Base-by-base conservation (phyloP, 2,888 invertebrate genomes). In the Callyntrura guangdongensis region DNA sequence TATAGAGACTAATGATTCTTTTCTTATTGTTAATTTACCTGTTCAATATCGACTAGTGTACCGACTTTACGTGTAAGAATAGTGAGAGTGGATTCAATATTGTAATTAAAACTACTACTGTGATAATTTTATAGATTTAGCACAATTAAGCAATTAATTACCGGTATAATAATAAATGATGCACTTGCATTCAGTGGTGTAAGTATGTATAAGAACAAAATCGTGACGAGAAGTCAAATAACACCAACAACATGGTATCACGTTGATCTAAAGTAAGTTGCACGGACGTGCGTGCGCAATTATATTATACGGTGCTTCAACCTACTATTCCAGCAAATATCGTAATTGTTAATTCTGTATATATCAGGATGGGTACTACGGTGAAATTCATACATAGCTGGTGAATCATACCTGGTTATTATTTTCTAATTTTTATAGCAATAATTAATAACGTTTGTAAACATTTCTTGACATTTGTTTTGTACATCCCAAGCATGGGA, bases 101-200 rank as follows among this genome's bases (percentile, higher is more conserved):
- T 2, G 36, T 67, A 25, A 67, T 67, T 12, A n/a, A n/a, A n/a
- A n/a, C n/a, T n/a, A n/a, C n/a, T n/a, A n/a, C n/a, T n/a, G n/a
- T n/a, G 6, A 25, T 11, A 4, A 1, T 67, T 27, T 25, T 67
- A 25, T 4, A 27, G 36, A 69, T 27, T 36, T 72, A 72, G 72
- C 72, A 72, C 72, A 47, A 27, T 72, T 14, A 72, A 17, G 72
- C 72, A 72, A 45, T 72, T 17, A 72, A 20, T 72, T 47, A 47
- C 72, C 72, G 45, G 47, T 45, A 72, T 72, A 72, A 72, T 27
- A n/a, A 72, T 72, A 17, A 27, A 72, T 27, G 36, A 72, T 72
- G 72, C 69, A 72, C n/a, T n/a, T n/a, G n/a, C n/a, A n/a, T n/a
- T n/a, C n/a, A n/a, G n/a, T n/a, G n/a, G n/a, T n/a, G n/a, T n/a